Evolutionary conservation across 1,140 invertebrate genomes (phyloP).

Genomic region (Tetramorium alpestre): DNA sequence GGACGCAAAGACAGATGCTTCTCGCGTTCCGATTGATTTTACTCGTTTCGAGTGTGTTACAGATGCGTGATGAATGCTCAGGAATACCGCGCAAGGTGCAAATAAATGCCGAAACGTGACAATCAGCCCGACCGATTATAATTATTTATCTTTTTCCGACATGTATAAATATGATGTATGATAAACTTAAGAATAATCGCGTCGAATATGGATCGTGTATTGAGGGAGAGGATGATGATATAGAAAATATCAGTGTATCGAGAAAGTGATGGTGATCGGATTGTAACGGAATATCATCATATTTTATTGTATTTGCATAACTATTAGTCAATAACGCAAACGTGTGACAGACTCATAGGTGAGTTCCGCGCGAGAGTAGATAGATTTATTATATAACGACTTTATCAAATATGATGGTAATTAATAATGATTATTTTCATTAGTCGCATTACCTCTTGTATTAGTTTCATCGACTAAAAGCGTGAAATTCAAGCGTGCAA

Average conservation of each 20-base stretch:
- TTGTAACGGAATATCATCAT: not conserved
- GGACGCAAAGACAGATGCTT: too few relatives aligned
- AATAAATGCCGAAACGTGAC: not conserved
- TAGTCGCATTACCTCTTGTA: not conserved
- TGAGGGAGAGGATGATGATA: not conserved
- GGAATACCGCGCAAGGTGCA: not conserved
- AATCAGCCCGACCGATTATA: not conserved
- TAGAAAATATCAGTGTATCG: not conserved
- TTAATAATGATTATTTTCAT: not conserved
- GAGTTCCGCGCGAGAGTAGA: not conserved
- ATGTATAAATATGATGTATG: not conserved
- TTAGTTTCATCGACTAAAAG: not conserved
- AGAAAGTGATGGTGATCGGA: not conserved
- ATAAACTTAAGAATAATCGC: not conserved
- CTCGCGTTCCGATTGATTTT: too few relatives aligned
- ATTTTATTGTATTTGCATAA: not conserved
- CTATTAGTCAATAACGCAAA: not conserved
- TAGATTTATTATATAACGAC: not conserved
- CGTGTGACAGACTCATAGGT: not conserved
- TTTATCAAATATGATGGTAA: not conserved
- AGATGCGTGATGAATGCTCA: not conserved
- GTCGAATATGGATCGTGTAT: not conserved
- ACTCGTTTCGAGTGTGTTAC: too few relatives aligned
- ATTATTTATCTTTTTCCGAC: not conserved
- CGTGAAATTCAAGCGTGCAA: not conserved